phyloP scores from a whole-genome alignment of 92 coral and sea anemone species.

The Umimayanthus kanabou region DNA sequence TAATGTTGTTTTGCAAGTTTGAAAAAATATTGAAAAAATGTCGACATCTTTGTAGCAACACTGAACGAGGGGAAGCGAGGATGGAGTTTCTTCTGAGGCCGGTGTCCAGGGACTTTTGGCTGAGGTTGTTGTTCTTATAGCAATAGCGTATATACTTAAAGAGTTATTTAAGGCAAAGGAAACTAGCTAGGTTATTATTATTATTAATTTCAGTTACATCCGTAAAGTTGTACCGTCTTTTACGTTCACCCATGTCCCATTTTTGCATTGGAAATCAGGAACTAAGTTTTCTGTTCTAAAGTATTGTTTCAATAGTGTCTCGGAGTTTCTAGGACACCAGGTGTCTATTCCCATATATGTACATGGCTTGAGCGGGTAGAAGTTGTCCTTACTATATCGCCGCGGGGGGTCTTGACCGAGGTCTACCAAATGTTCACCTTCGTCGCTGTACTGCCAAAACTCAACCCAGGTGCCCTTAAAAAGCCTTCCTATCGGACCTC shows the following conservation, averaged over 20 bases:
- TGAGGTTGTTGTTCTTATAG: no score
- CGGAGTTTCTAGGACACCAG: slow-evolving; percentile 14
- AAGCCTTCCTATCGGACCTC: slow-evolving; percentile 34
- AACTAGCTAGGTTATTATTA: no score
- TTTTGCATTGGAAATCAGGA: slow-evolving; percentile 14
- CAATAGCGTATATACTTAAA: no score
- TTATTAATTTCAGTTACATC: not conserved
- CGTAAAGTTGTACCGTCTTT: slow-evolving; percentile 6
- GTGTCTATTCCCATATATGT: slow-evolving; percentile 30
- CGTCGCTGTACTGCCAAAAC: slow-evolving; percentile 16
- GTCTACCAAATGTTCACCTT: not conserved
- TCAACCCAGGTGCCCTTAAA: slow-evolving; percentile 34
- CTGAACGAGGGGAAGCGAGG: no score
- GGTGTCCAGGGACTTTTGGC: no score
- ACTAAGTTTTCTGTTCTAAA: not conserved
- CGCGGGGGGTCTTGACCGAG: not conserved
- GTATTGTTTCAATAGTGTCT: not conserved
- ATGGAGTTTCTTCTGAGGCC: no score
- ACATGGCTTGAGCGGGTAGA: slow-evolving; percentile 1
- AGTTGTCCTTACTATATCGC: not conserved
- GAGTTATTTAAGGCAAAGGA: no score
- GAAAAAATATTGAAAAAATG: no score
- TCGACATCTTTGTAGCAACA: no score
- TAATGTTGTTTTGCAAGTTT: no score
- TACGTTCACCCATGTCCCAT: slow-evolving; percentile 21